Evolutionary conservation across 1,140 invertebrate genomes (phyloP), one percentile per base, ranked within the genome.

Genomic region (Rhopalosiphum padi): DNA sequence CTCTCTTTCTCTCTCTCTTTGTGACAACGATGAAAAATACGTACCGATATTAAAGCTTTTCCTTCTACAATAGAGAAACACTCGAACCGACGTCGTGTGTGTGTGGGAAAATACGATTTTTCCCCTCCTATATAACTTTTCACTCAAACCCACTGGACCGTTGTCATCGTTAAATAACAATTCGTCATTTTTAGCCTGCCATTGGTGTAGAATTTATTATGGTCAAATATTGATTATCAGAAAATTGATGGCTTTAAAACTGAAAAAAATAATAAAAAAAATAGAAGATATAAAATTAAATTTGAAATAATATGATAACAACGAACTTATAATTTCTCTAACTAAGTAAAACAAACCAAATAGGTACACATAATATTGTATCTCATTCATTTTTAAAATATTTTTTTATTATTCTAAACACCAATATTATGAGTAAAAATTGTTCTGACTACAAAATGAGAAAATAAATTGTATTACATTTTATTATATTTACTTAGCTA

Each of bases 111-210:
- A 89, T 89, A 89, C 46, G 46, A 53, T 89, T 89, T 89, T 89
- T 53, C n/a, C 87, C 9, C 23, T 53, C 87, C 48, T n/a, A 53
- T 89, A 89, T 53, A 51, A 53, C 46, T 89, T 89, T 53, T 89
- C 87, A 89, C 87, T 53, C n/a, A 48, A 89, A 89, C 85, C 43
- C 85, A n/a, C 83, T 86, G 85, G 85, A 48, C 87, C 48, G 87
- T 89, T 89, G 87, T 89, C 87, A 89, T 89, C 87, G 87, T 89
- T 89, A 89, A 89, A 89, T 53, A 53, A 89, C 87, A 89, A 89
- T 89, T 89, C 87, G 48, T 89, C 87, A 89, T 89, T 89, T 89
- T 89, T 51, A 51, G 46, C 46, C 87, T 35, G 48, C n/a, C 48
- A 53, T 89, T 51, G 87, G n/a, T 53, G 37, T 89, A 89, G 48